phyloP scores from a whole-genome alignment of 2,888 invertebrate species.

The Oscheius sp. region DNA sequence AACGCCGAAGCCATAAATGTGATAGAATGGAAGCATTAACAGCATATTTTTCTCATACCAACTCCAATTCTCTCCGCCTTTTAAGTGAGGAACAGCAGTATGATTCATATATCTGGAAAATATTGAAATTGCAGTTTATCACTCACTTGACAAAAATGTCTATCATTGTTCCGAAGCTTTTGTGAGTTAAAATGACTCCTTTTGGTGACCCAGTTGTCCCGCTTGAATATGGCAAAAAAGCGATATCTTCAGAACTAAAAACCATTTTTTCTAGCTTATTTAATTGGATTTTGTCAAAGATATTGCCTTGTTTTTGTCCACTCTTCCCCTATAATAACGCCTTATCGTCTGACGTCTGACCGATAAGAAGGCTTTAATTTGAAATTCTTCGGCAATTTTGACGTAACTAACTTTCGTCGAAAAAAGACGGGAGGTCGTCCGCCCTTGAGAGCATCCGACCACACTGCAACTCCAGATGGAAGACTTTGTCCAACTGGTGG shows the following conservation, averaged over 20 bases:
- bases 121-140: not conserved
- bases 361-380: too few species aligned
- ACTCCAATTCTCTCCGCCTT: conserved; percentile 2
- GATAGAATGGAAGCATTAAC: conserved; percentile 64
- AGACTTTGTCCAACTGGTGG: not conserved
- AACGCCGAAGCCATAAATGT: conserved; percentile 60
- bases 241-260: conserved; percentile 37
- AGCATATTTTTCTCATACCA: conserved; percentile 52
- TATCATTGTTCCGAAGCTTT: conserved; percentile 75
- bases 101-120: not conserved
- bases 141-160: conserved; percentile 41
- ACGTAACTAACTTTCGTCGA: too few species aligned
- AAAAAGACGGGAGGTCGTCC: too few species aligned
- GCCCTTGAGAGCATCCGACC: not conserved
- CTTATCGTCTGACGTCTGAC: too few species aligned
- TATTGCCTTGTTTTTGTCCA: too few species aligned
- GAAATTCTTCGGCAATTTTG: too few species aligned
- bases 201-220: conserved; percentile 86
- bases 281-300: too few species aligned
- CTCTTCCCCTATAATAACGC: too few species aligned
- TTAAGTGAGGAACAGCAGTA: not conserved
- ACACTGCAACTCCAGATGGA: not conserved
- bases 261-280: too few species aligned
- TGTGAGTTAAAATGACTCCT: conserved; percentile 81
- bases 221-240: conserved; percentile 71